Conservation (phyloP, 92 coral and sea anemone genomes). For the Scolanthus callimorphus region DNA sequence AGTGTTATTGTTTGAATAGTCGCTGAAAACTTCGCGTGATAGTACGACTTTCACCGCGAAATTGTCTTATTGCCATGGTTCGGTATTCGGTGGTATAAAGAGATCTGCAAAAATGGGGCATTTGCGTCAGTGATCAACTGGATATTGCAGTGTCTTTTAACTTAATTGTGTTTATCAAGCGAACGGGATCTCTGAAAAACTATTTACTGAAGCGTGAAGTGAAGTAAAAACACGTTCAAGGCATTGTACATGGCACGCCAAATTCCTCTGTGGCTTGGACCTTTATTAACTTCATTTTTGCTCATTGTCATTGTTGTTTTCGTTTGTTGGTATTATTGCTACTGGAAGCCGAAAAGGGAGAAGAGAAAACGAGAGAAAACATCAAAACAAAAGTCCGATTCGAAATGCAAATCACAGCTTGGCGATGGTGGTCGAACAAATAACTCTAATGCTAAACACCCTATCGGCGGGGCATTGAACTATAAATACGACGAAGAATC, state of each 20-base stretch:
- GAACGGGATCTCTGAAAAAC: neutral
- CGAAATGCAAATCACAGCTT: neutral
- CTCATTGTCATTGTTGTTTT: slow-evolving; percentile 6
- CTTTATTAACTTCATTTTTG: slow-evolving; percentile 16
- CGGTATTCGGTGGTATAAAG: too few relatives aligned
- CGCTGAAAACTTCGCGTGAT: too few relatives aligned
- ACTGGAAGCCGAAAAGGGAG: slow-evolving; percentile 36
- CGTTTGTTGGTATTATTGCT: slow-evolving; percentile 30
- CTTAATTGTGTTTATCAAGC: neutral
- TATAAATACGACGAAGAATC: slow-evolving; percentile 4
- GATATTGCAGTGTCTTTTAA: too few relatives aligned
- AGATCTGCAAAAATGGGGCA: too few relatives aligned
- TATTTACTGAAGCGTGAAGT: neutral
- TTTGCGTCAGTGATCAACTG: too few relatives aligned
- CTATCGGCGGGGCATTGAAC: neutral
- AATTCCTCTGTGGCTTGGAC: slow-evolving; percentile 27
- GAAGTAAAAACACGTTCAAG: neutral
- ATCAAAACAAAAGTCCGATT: neutral
- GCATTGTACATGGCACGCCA: slow-evolving; percentile 16
- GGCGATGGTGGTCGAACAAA: too few relatives aligned
- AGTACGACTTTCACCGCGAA: too few relatives aligned
- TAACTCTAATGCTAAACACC: neutral
- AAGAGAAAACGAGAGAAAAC: neutral
- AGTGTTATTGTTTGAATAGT: too few relatives aligned
- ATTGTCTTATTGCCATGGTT: too few relatives aligned